Percentiles rank a stretch among this genome's conserved stretches.
Conservation (phyloP, 1,140 invertebrate species). For the Ceratina australensis region DNA sequence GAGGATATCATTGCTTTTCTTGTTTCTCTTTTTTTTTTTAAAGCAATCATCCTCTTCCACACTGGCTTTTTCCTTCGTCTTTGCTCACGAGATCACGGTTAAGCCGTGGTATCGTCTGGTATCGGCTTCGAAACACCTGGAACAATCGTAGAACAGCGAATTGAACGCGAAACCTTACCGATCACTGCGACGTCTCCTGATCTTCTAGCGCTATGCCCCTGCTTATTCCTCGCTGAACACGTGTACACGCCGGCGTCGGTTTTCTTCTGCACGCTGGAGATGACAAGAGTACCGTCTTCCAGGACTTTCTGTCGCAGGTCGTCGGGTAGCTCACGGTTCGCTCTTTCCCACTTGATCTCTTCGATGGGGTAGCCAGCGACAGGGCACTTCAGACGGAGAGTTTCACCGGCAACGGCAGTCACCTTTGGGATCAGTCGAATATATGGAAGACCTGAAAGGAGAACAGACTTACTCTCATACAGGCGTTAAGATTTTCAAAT, state of each 20-base stretch:
- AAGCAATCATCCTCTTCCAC: neutral
- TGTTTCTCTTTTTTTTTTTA: neutral
- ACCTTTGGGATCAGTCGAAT: slow-evolving; percentile 91
- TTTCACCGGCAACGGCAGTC: slow-evolving; percentile 91
- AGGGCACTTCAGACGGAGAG: slow-evolving; percentile 89
- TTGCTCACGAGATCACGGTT: neutral
- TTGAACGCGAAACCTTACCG: slow-evolving; percentile 80
- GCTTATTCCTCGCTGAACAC: slow-evolving; percentile 87
- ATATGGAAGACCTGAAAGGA: slow-evolving; percentile 86
- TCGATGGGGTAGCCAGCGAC: slow-evolving; percentile 92
- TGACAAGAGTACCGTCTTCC: slow-evolving; percentile 86
- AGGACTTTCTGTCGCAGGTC: slow-evolving; percentile 90
- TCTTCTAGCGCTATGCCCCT: slow-evolving; percentile 85
- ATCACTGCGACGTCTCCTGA: slow-evolving; percentile 88
- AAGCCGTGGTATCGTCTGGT: neutral
- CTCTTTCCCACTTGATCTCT: slow-evolving; percentile 90
- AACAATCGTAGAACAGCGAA: slow-evolving; percentile 49
- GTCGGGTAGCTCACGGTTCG: slow-evolving; percentile 87
- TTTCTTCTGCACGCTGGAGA: slow-evolving; percentile 87
- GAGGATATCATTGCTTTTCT: neutral
- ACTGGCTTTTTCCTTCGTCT: neutral
- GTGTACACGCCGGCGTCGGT: slow-evolving; percentile 89
- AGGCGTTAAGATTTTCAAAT: neutral
- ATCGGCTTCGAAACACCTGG: slow-evolving; percentile 27
- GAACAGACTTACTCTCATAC: neutral